These are phyloP conservation scores for Halictus quadricinctus DNA, from an alignment of 2,888 invertebrate species.

Conservation along the genomic window DNA sequence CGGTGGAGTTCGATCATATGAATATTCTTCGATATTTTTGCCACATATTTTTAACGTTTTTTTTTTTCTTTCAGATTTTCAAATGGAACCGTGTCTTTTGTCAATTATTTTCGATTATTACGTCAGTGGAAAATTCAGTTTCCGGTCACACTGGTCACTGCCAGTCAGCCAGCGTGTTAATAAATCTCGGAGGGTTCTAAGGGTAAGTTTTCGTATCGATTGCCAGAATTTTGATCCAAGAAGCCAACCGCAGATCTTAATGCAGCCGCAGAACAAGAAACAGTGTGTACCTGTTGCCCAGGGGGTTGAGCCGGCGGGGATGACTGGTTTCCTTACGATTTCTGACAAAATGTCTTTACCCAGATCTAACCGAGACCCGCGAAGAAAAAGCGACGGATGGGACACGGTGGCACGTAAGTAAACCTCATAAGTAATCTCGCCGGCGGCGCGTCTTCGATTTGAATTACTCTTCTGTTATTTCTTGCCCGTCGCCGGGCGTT, in stretches of 20 bases:
- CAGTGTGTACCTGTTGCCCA: constrained; percentile 50
- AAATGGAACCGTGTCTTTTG: too few species aligned
- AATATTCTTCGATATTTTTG: too few species aligned
- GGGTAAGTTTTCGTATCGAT: not conserved
- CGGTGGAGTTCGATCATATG: not conserved
- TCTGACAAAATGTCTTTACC: constrained; percentile 50
- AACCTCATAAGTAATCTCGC: constrained; percentile 73
- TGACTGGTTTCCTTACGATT: constrained; percentile 42
- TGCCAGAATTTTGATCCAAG: not conserved
- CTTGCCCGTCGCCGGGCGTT: constrained; percentile 72
- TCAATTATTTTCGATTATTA: too few species aligned
- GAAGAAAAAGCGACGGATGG: constrained; percentile 10
- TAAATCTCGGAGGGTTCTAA: too few species aligned
- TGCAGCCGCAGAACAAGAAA: constrained; percentile 20
- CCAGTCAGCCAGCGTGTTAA: not conserved
- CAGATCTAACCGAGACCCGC: constrained; percentile 2
- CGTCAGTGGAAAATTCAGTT: too few species aligned
- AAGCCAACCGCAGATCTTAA: not conserved
- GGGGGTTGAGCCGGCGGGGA: constrained; percentile 2
- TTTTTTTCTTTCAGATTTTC: too few species aligned
- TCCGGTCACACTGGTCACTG: not conserved
- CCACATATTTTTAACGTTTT: too few species aligned
- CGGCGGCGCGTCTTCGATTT: constrained; percentile 70
- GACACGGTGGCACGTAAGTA: constrained; percentile 65
- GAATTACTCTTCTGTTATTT: constrained; percentile 72